Evolutionary conservation across 30 jellyfish, hydroid and myxozoan species (phyloP), one percentile per base, ranked within the genome.

Genomic region (Sanderia malayensis): DNA sequence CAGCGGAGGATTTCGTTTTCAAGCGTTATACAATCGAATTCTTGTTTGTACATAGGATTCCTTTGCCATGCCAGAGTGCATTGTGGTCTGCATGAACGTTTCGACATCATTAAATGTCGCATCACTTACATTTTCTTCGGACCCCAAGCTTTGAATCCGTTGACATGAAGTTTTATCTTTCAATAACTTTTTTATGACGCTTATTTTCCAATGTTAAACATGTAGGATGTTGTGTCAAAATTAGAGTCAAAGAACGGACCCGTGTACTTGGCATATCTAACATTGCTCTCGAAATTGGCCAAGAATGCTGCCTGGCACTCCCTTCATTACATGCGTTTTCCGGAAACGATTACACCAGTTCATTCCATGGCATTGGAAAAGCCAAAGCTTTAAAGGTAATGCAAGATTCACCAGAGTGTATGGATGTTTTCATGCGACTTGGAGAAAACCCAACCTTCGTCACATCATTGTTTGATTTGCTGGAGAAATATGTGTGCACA

Each of bases 331-430:
- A 72, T 32, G 65, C 82, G 23, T 72, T 72, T 33, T 24, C 81
- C 13, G 85, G 78, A 20, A 47, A 55, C 41, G 79, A 72, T 34
- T 72, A 72, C 55, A 72, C 80, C 76, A 72, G 78, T 46, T 46
- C 85, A 2, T 72, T 72, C 61, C 80, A 46, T 34, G 80, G 85
- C 2, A 72, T 10, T 10, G 81, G 85, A 3, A 47, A 72, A 55
- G 59, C 31, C 2, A 72, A 72, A 28, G 80, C 82, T 4, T 47
- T 6, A 2, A 49, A 55, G 33, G 25, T 72, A 31, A 11, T 72
- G 2, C 57, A 46, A 31, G 31, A 72, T 4, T 29, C 45, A n/a
- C 31, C 9, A 19, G 31, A 47, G n/a, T 8, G 26, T 10, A 7
- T 17, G 82, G 30, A 47, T 2, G 80, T 55, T 6, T 72, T 72